Evolutionary conservation across 2,113 vertebrate genomes (phyloP), one percentile per base, ranked within the genome.

Genomic region (Lophius piscatorius): DNA sequence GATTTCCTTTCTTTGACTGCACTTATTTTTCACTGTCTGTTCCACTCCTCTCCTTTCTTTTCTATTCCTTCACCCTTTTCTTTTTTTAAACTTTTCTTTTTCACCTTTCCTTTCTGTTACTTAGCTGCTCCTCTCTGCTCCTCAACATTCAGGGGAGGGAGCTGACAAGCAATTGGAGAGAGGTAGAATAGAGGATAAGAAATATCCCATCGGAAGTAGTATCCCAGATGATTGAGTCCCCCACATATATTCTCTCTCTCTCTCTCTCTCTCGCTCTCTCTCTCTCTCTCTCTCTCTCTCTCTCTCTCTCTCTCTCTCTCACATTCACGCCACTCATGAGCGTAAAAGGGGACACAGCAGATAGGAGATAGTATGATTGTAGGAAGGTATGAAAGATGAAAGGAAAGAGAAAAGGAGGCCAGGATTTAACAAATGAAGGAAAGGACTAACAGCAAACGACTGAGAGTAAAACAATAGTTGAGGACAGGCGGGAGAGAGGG

Each of bases 181-280:
- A 24, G 47, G 8, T 9, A 33, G 46, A 4, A 54, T 20, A 16
- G 46, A 60, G 20, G 47, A 40, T 10, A 12, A 33, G 33, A 65
- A 59, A 71, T 42, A 68, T 56, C 48, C 74, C 52, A 55, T 54
- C 51, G 50, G 56, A 45, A 74, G 45, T 52, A 56, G 51, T 31
- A 52, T 50, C 41, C 24, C 28, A 58, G 63, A 73, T 59, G 57
- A 59, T 76, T 66, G 69, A 81, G 45, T 47, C 50, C 56, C 42
- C 23, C 40, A 0, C 51, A 22, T 17, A 16, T 47, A 20, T 41
- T 33, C 36, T 41, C 28, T 41, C n/a, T n/a, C n/a, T n/a, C n/a
- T n/a, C n/a, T n/a, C n/a, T n/a, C n/a, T n/a, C n/a, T n/a, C n/a
- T n/a, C n/a, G n/a, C n/a, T n/a, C n/a, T n/a, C n/a, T n/a, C n/a